phyloP scores from a whole-genome alignment of 2,888 invertebrate species.

The Argynnis bischoffii region DNA sequence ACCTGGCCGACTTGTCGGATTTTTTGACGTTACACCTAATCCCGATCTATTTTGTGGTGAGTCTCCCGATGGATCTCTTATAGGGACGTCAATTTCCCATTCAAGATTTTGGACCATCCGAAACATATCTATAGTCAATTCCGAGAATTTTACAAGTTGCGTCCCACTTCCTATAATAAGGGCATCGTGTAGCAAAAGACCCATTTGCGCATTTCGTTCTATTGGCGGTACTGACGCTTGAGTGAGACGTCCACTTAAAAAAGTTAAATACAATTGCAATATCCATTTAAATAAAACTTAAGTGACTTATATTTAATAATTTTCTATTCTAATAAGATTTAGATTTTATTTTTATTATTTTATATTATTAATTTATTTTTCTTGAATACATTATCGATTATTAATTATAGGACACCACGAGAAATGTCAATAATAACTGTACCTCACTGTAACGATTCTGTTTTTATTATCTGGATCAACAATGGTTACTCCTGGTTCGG shows the following conservation, averaged over 20 bases:
- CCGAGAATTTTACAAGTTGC: constrained; percentile 98
- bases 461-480: constrained; percentile 93
- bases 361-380: neutral
- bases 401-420: neutral
- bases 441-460: constrained; percentile 94
- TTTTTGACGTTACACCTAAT: constrained; percentile 59
- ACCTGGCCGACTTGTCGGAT: constrained; percentile 66
- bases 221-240: constrained; percentile 85
- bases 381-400: no score
- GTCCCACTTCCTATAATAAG: constrained; percentile 96
- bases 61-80: constrained; percentile 84
- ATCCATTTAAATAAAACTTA: neutral
- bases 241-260: constrained; percentile 36
- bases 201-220: constrained; percentile 93
- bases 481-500: constrained; percentile 94
- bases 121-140: constrained; percentile 98
- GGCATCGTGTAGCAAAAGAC: constrained; percentile 94
- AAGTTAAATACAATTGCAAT: neutral
- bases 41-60: constrained; percentile 63
- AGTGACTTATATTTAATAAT: neutral
- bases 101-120: constrained; percentile 97
- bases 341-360: neutral
- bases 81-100: constrained; percentile 93
- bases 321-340: neutral
- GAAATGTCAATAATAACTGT: constrained; percentile 32